Percentiles rank a stretch among this genome's conserved stretches.
These are phyloP conservation scores for Lepidurus couesii DNA, from an alignment of 1,140 invertebrate genomes.

Conservation along the genomic window DNA sequence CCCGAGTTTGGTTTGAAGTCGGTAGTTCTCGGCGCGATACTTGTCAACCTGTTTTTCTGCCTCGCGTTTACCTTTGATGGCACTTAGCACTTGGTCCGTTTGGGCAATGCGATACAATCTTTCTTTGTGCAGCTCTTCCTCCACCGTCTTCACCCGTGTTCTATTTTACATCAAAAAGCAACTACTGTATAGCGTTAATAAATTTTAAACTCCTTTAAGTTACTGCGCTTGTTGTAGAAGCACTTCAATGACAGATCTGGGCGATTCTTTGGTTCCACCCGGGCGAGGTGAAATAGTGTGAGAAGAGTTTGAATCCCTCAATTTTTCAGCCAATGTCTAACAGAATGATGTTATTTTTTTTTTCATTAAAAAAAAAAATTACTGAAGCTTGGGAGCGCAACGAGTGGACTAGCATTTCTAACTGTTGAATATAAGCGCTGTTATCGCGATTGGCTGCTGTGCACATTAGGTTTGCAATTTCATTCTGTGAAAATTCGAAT, in stretches of 20 bases:
- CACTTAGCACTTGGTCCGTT: not conserved
- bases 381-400: constrained; percentile 6
- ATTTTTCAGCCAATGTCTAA: not conserved
- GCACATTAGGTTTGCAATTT: constrained; percentile 13
- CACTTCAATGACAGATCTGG: not conserved
- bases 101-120: not conserved
- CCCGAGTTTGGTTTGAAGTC: not conserved
- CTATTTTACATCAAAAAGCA: not conserved
- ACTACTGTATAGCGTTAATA: not conserved
- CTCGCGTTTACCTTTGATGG: not conserved
- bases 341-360: not conserved
- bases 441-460: not conserved
- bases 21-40: not conserved
- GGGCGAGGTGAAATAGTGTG: not conserved
- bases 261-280: not conserved
- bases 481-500: constrained; percentile 12
- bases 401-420: not conserved
- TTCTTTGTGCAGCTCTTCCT: not conserved
- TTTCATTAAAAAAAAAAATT: too few relatives aligned
- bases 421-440: constrained; percentile 15
- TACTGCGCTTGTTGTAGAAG: not conserved
- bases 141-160: not conserved
- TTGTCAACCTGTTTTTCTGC: not conserved
- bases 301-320: not conserved
- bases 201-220: not conserved